phyloP scores from a whole-genome alignment of 2,888 invertebrate genomes.

The Drosophila maculinotata region DNA sequence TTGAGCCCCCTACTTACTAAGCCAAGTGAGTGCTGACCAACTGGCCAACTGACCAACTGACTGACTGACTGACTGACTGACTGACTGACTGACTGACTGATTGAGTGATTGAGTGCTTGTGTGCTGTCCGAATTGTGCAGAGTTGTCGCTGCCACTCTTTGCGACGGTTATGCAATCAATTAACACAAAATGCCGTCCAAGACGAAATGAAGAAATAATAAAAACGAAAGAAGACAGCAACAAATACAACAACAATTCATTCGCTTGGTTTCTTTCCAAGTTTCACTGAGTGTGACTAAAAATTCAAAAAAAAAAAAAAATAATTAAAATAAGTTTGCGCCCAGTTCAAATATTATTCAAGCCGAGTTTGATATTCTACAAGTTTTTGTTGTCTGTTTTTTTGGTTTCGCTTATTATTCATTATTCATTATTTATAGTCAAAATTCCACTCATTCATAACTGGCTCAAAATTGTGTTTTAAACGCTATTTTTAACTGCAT shows the following conservation, averaged over 20 bases:
- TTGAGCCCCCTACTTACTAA: conserved; percentile 53
- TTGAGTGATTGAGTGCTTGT: conserved; percentile 41
- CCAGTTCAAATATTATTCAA: conserved; percentile 4
- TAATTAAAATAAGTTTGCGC: not conserved
- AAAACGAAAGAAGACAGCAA: conserved; percentile 26
- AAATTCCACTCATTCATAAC: conserved; percentile 5
- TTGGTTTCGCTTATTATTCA: conserved; percentile 9
- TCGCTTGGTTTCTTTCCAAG: conserved; percentile 39
- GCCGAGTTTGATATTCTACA: conserved; percentile 4
- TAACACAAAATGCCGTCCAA: conserved; percentile 68
- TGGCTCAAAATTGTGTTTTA: conserved; percentile 38
- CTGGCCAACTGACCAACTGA: conserved; percentile 15
- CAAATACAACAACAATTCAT: conserved; percentile 12
- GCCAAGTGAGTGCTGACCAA: too few species aligned
- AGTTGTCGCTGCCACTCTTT: conserved; percentile 43
- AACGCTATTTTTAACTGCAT: conserved; percentile 14
- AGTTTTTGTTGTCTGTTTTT: too few species aligned
- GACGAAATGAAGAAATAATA: conserved; percentile 33
- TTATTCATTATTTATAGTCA: too few species aligned
- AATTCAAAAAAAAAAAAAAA: not conserved
- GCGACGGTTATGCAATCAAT: conserved; percentile 73
- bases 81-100: conserved; percentile 15
- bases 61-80: conserved; percentile 6
- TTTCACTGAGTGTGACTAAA: conserved; percentile 48
- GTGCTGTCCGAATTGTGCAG: conserved; percentile 9